Evolutionary conservation across 37 sponge, comb jelly and placozoan genomes (phyloP), one percentile per base, ranked within the genome.

Genomic region (Ephydatia muelleri): DNA sequence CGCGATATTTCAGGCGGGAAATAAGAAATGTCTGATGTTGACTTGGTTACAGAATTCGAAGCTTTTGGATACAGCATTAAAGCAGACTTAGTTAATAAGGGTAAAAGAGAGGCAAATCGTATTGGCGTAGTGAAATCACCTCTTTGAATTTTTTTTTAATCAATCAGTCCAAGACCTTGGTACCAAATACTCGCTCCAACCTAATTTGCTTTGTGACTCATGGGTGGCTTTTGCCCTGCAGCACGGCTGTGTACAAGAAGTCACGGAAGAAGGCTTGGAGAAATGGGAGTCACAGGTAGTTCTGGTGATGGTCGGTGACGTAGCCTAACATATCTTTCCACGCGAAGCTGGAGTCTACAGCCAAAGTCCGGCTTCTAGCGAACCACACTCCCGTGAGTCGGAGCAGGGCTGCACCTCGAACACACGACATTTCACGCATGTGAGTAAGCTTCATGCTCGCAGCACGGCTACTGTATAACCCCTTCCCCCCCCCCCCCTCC

Each of bases 191-290:
- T 32, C 27, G 31, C 57, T 83, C 14, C 22, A 35, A 29, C 65
- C 85, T 70, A 78, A 38, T 13, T 40, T 12, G 70, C 74, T 86
- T 49, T 79, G 49, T 38, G 72, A 86, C 28, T 66, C 79, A 57
- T 86, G 86, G 86, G 73, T 77, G 27, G 86, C 86, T 28, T 79
- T 78, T 37, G 29, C 86, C 67, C 32, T 37, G 11, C 67, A 85
- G 37, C 70, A 74, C 49, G 74, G 66, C 19, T 67, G 87, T 75
- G 9, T 11, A 4, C 47, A 43, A 57, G 75, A 81, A 34, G 38
- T 87, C 36, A 78, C 69, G 28, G 67, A 35, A 13, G 75, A 39
- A 34, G 27, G 27, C 25, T 8, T 80, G 65, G 87, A 80, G 0
- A 27, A 38, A 47, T 87, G 81, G 81, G 82, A 75, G 30, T 37